Evolutionary conservation across 2,888 invertebrate genomes (phyloP).

Genomic region (Aphidius colemani): DNA sequence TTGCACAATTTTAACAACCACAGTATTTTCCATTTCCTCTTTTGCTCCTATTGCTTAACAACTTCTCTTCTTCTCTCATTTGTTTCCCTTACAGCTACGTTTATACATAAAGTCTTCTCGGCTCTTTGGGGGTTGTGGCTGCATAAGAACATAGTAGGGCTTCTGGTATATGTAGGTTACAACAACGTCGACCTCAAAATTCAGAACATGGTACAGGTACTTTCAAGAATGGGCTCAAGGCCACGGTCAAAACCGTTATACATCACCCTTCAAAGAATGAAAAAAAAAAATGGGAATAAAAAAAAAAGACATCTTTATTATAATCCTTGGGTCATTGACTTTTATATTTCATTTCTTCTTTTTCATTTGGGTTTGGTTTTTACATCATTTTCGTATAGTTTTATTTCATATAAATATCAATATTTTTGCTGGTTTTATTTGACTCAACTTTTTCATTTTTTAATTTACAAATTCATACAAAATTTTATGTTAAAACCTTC

Average conservation of each 20-base stretch:
- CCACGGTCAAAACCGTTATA: slow-evolving; percentile 27
- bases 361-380: slow-evolving; percentile 7
- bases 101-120: neutral
- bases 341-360: slow-evolving; percentile 21
- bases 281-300: too few relatives aligned
- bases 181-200: slow-evolving; percentile 41
- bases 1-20: slow-evolving; percentile 21
- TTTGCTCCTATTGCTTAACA: too few relatives aligned
- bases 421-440: neutral
- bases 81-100: slow-evolving; percentile 24
- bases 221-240: slow-evolving; percentile 22
- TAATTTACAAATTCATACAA: too few relatives aligned
- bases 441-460: neutral
- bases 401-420: neutral
- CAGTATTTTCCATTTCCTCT: neutral
- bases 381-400: slow-evolving; percentile 6
- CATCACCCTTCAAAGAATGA: slow-evolving; percentile 21
- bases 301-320: slow-evolving; percentile 27
- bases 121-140: slow-evolving; percentile 30
- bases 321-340: slow-evolving; percentile 10
- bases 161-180: slow-evolving; percentile 48
- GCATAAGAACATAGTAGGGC: slow-evolving; percentile 30
- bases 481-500: too few relatives aligned
- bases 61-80: slow-evolving; percentile 24
- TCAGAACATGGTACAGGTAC: slow-evolving; percentile 31